These are phyloP conservation scores for Lacanobia wlatinum DNA, from an alignment of 2,888 invertebrate genomes.

Conservation along the genomic window DNA sequence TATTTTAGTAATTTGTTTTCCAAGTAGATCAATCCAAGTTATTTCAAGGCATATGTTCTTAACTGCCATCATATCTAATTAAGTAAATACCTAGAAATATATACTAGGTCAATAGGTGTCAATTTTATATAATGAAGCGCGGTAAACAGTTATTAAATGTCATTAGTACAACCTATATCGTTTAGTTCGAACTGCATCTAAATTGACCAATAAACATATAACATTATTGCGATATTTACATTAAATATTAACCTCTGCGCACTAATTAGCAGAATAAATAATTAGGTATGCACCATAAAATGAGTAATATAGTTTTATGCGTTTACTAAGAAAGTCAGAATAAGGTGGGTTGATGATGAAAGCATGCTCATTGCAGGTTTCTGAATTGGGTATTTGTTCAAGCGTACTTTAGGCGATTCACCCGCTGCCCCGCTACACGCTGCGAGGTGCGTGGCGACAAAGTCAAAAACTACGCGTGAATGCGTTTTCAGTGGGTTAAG, in stretches of 20 bases:
- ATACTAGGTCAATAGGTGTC: conserved; percentile 27
- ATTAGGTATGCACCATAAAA: conserved; percentile 13
- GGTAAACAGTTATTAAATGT: conserved; percentile 30
- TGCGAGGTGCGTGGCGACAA: too few relatives aligned
- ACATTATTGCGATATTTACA: conserved; percentile 47
- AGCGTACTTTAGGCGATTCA: too few relatives aligned
- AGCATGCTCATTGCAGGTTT: not conserved
- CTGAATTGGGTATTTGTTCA: too few relatives aligned
- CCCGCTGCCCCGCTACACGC: too few relatives aligned
- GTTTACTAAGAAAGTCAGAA: conserved; percentile 7
- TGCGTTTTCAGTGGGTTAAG: too few relatives aligned
- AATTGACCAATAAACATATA: conserved; percentile 43
- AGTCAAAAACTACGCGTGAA: too few relatives aligned
- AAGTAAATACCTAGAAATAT: conserved; percentile 14
- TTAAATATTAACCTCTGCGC: conserved; percentile 19
- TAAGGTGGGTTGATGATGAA: not conserved
- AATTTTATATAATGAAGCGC: conserved; percentile 35
- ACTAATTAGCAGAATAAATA: conserved; percentile 41
- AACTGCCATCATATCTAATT: conserved; percentile 20
- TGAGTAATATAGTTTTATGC: conserved; percentile 18
- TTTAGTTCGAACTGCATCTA: conserved; percentile 33
- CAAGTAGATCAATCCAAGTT: not conserved
- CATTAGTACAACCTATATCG: conserved; percentile 30
- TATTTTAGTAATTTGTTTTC: not conserved
- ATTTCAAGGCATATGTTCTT: conserved; percentile 1